These are phyloP conservation scores for Synergus japonicus DNA, from an alignment of 2,888 invertebrate genomes.

Conservation along the genomic window DNA sequence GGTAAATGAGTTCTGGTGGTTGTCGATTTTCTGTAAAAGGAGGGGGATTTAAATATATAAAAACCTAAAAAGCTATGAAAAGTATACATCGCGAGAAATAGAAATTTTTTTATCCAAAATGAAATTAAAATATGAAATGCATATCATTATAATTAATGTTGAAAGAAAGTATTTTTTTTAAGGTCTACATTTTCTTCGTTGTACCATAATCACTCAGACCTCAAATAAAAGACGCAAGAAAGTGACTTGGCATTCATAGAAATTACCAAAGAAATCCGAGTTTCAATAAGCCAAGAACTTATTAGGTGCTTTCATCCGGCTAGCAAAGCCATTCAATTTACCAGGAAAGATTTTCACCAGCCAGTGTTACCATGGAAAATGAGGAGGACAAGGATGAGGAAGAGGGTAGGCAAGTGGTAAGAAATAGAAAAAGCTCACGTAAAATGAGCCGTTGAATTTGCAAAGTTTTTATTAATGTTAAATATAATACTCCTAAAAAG, in stretches of 20 bases:
- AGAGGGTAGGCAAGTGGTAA: not conserved
- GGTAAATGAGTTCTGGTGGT: no score
- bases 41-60: no score
- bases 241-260: not conserved
- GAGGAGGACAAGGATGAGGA: not conserved
- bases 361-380: not conserved
- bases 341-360: not conserved
- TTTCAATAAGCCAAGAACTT: slow-evolving; percentile 12
- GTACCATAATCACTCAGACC: not conserved
- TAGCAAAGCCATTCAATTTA: not conserved
- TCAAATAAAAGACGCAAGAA: not conserved
- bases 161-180: no score
- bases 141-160: no score
- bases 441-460: not conserved
- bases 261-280: not conserved
- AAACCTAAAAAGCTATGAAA: no score
- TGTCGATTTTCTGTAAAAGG: no score
- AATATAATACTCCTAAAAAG: not conserved
- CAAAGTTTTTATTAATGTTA: not conserved
- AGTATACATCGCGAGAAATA: no score
- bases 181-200: not conserved
- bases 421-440: not conserved
- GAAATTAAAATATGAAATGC: no score
- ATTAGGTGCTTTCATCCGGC: not conserved
- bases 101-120: no score